A percentile compares a stretch with the other conserved stretches of the same genome.
Conservation (phyloP, 2,797 vertebrate species). For the Coreius guichenoti region DNA sequence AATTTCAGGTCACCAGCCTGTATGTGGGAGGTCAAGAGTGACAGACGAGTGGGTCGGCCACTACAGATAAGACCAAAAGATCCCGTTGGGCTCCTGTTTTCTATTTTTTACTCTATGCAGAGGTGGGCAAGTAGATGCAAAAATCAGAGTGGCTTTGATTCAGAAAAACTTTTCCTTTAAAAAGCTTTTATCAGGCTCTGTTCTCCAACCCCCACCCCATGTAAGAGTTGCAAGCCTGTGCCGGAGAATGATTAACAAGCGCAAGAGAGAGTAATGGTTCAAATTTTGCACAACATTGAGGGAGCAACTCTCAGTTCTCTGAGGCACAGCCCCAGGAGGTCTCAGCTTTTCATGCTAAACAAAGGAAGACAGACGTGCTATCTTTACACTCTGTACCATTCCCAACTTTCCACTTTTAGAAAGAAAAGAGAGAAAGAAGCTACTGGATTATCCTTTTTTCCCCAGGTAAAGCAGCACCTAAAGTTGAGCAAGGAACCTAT, state of each 20-base stretch:
- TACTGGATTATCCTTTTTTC: conserved; percentile 56
- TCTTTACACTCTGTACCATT: conserved; percentile 61
- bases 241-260: conserved; percentile 66
- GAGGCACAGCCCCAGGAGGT: conserved; percentile 59
- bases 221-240: conserved; percentile 44
- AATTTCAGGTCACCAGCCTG: conserved; percentile 68
- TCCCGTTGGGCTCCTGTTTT: conserved; percentile 52
- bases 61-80: conserved; percentile 50
- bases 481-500: conserved; percentile 64
- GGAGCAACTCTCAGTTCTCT: conserved; percentile 47
- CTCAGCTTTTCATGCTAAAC: conserved; percentile 66
- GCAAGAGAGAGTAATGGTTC: conserved; percentile 38
- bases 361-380: conserved; percentile 66
- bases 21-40: conserved; percentile 65
- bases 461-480: conserved; percentile 53
- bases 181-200: conserved; percentile 53
- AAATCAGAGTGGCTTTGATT: conserved; percentile 32
- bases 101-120: neutral
- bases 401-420: conserved; percentile 56
- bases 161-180: conserved; percentile 47
- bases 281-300: conserved; percentile 54
- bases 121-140: conserved; percentile 59
- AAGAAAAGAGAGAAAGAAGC: conserved; percentile 63
- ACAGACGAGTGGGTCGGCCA: conserved; percentile 60
- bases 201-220: conserved; percentile 33